phyloP scores from a whole-genome alignment of 2,888 invertebrate genomes.

The Zygogramma bicolorata region DNA sequence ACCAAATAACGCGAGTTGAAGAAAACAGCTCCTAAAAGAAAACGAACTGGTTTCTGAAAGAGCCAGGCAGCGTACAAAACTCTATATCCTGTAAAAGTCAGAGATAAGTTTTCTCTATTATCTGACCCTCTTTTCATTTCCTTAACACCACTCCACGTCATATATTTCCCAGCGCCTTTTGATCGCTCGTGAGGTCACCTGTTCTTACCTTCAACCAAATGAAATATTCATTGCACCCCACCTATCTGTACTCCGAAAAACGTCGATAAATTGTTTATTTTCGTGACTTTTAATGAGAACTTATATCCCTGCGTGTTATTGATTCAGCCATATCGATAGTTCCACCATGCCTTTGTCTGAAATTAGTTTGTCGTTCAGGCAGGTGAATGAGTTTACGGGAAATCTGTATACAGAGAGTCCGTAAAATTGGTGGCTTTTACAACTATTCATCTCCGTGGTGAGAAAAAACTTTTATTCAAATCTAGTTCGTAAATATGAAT shows the following conservation, averaged over 20 bases:
- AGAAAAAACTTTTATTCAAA: too few relatives aligned
- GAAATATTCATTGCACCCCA: not conserved
- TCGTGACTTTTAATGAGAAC: slow-evolving; percentile 5
- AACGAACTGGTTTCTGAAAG: too few relatives aligned
- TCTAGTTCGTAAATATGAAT: too few relatives aligned
- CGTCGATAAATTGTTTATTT: not conserved
- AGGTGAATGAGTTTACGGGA: not conserved
- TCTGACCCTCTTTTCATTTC: not conserved
- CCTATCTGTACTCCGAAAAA: not conserved
- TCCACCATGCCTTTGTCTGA: not conserved
- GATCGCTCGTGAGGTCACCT: not conserved
- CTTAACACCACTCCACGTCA: not conserved
- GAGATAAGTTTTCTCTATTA: not conserved
- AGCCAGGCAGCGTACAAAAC: too few relatives aligned
- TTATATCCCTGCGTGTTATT: not conserved
- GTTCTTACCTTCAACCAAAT: not conserved
- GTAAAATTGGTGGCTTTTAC: not conserved
- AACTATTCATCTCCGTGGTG: too few relatives aligned
- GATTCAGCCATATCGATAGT: not conserved
- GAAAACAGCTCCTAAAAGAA: too few relatives aligned
- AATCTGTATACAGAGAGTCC: not conserved
- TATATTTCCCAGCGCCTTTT: not conserved
- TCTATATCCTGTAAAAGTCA: too few relatives aligned
- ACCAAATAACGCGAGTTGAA: too few relatives aligned
- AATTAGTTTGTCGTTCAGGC: not conserved